Conservation (phyloP, 2,113 vertebrate genomes). For the Corythaeola cristata region DNA sequence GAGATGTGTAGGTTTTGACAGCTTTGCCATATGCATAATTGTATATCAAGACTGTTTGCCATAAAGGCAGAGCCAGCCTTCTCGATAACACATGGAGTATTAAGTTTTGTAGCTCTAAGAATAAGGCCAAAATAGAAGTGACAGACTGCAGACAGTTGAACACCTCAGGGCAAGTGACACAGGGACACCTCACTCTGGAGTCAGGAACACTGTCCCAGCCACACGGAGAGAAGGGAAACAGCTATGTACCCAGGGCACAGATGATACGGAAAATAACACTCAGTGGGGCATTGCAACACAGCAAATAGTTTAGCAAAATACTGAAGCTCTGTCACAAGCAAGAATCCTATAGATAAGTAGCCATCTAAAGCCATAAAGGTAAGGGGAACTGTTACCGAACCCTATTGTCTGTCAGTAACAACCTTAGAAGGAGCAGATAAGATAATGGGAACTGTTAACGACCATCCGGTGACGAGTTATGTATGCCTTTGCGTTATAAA, state of each 20-base stretch:
- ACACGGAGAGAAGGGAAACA: neutral
- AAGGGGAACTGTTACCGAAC: too few relatives aligned
- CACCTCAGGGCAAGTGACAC: neutral
- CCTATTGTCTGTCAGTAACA: too few relatives aligned
- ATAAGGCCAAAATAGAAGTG: neutral
- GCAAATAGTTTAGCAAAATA: too few relatives aligned
- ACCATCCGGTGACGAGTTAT: too few relatives aligned
- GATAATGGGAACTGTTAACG: too few relatives aligned
- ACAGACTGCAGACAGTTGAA: neutral
- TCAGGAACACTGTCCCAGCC: neutral
- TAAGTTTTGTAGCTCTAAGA: neutral
- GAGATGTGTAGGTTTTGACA: neutral
- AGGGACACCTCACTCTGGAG: neutral
- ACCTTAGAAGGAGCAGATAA: too few relatives aligned
- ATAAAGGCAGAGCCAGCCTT: neutral
- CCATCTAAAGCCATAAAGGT: too few relatives aligned
- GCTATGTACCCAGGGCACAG: fast-evolving
- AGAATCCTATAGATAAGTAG: too few relatives aligned
- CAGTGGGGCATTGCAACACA: too few relatives aligned
- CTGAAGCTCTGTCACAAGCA: too few relatives aligned
- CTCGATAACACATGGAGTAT: fast-evolving
- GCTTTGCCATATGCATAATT: neutral
- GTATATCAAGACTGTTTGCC: neutral
- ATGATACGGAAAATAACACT: too few relatives aligned
- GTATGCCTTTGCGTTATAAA: too few relatives aligned